A percentile compares a stretch with the other conserved stretches of the same genome.
Evolutionary conservation across 2,888 invertebrate genomes (phyloP).

Genomic region (Molorchus minor): DNA sequence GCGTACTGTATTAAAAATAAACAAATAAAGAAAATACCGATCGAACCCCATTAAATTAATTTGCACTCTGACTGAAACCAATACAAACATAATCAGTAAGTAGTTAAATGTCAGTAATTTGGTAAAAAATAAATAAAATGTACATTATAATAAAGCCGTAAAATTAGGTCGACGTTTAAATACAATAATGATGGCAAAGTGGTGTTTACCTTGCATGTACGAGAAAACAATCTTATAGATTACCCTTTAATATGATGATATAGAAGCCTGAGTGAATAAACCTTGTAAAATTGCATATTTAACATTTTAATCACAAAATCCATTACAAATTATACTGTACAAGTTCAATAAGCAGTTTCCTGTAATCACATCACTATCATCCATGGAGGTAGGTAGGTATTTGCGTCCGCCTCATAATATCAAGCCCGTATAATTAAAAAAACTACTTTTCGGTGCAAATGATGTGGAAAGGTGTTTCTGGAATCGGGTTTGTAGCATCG

Average conservation of each 20-base stretch:
- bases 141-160: slow-evolving; percentile 44
- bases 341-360: slow-evolving; percentile 45
- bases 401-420: no score
- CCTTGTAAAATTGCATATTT: slow-evolving; percentile 46
- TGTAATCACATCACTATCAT: slow-evolving; percentile 55
- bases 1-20: slow-evolving; percentile 5
- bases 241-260: slow-evolving; percentile 41
- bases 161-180: slow-evolving; percentile 36
- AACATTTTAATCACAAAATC: slow-evolving; percentile 50
- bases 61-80: slow-evolving; percentile 18
- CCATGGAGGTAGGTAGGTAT: slow-evolving; percentile 30
- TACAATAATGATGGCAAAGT: slow-evolving; percentile 28
- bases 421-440: no score
- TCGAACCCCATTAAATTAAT: slow-evolving; percentile 22
- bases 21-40: slow-evolving; percentile 1
- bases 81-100: slow-evolving; percentile 16
- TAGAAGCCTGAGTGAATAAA: slow-evolving; percentile 36
- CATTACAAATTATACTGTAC: slow-evolving; percentile 50
- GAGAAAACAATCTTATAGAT: slow-evolving; percentile 43
- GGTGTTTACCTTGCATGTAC: slow-evolving; percentile 36
- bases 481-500: no score
- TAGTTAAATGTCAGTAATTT: slow-evolving; percentile 31
- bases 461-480: no score
- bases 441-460: no score
- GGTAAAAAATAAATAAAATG: slow-evolving; percentile 32